Evolutionary conservation across 2,113 vertebrate genomes (phyloP).

Genomic region (Benitochromis conjunctus): DNA sequence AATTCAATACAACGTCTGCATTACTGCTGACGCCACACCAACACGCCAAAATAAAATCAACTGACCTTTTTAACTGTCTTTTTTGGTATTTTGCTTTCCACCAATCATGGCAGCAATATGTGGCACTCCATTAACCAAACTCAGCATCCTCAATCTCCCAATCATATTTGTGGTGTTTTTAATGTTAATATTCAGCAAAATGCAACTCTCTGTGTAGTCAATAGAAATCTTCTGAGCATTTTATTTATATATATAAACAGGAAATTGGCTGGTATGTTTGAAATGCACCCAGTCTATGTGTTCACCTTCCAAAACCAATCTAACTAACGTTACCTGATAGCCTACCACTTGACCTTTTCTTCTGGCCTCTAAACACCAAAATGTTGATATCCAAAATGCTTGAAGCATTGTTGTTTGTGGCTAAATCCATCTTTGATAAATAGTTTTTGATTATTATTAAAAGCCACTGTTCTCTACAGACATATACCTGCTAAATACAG

Average conservation of each 20-base stretch:
- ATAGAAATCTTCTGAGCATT: background rate
- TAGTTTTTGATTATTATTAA: background rate
- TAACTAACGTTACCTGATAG: background rate
- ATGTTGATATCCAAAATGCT: background rate
- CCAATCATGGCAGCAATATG: no score
- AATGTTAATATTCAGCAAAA: background rate
- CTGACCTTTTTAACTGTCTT: no score
- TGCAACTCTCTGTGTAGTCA: background rate
- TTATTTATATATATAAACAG: background rate
- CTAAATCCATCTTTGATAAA: background rate
- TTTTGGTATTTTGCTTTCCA: no score
- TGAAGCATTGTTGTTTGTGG: background rate
- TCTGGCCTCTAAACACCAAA: background rate
- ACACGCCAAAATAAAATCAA: no score
- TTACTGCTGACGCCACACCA: no score
- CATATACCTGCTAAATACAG: background rate
- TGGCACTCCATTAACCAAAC: background rate
- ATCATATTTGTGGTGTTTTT: background rate
- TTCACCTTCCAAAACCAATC: background rate
- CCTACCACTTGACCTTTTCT: background rate
- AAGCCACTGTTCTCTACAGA: background rate
- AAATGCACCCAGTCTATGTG: accelerated
- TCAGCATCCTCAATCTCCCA: background rate
- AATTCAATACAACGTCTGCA: no score
- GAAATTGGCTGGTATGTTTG: background rate